Base-by-base conservation (phyloP, 2,888 invertebrate genomes). In the Heliconius ethilla region DNA sequence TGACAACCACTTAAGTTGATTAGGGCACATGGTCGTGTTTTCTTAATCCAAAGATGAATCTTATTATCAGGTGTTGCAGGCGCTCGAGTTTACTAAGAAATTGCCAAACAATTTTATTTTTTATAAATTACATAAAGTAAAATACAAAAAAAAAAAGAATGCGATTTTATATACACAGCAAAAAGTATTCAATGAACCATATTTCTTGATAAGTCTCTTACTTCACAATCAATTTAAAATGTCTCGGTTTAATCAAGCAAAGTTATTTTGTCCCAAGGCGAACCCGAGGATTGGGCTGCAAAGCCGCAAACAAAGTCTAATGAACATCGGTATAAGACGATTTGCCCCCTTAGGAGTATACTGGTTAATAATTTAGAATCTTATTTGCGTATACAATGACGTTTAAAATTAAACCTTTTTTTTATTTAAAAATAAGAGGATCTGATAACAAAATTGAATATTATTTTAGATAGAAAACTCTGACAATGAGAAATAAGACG, bases 271-370 rank as follows among this genome's bases (percentile, higher is more conserved):
- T 45, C 65, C 62, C 51, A 70, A 77, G 75, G 78, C 74, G 70
- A 84, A 87, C 84, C 84, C 33, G 75, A 82, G 86, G 87, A 84
- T 40, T 72, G 67, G 45, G 55, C 75, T 25, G 75, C 79, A 79
- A 79, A 80, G 81, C 80, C 75, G 77, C 79, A 82, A 79, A 72
- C 82, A 77, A 77, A 74, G 81, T 77, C 83, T 88, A 89, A 90
- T 89, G 87, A 90, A 81, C 83, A 83, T 81, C 80, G 82, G 81
- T 81, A 83, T 88, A 90, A 91, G 88, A 86, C 86, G 88, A 87
- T 90, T 89, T 87, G 85, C 88, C 77, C 70, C 75, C 74, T 67
- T 51, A 65, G 76, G 75, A 66, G 18, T 40, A 33, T 63, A 73
- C 37, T 62, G 59, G 40, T 45, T 66, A 66, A 75, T 79, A 51